Evolutionary conservation across 2,797 vertebrate genomes (phyloP).

Genomic region (Sorex maritimensis): DNA sequence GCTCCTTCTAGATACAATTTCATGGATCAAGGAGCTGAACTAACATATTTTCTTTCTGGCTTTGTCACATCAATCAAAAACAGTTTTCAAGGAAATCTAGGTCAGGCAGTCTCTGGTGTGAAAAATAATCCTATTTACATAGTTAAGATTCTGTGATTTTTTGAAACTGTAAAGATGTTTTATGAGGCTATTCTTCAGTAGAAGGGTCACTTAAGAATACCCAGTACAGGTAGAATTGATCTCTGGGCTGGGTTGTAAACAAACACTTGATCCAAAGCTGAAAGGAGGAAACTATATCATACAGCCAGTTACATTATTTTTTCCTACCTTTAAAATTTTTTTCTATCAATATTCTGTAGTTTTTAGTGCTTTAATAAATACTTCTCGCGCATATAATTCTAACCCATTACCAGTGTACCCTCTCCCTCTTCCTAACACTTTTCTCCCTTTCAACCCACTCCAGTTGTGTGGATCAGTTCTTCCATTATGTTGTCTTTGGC

Average conservation of each 20-base stretch:
- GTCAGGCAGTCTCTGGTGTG: background rate
- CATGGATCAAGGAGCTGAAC: conserved; percentile 24
- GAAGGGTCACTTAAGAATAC: background rate
- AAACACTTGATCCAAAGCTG: conserved; percentile 52
- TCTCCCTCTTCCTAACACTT: too few relatives aligned
- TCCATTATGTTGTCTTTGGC: too few relatives aligned
- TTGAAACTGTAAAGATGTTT: conserved; percentile 46
- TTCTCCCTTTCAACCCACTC: too few relatives aligned
- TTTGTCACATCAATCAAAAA: conserved; percentile 41
- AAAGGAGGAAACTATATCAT: background rate
- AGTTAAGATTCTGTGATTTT: conserved; percentile 53
- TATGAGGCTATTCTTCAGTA: background rate
- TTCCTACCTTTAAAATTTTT: background rate
- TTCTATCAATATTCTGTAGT: too few relatives aligned
- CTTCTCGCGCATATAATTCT: too few relatives aligned
- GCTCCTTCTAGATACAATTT: conserved; percentile 3
- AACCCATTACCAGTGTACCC: too few relatives aligned
- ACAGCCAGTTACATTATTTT: conserved; percentile 30
- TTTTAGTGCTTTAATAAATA: too few relatives aligned
- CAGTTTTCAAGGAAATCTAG: conserved; percentile 60
- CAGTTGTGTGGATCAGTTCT: too few relatives aligned
- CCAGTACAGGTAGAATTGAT: conserved; percentile 1
- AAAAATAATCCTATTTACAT: conserved; percentile 66
- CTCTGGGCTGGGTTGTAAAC: conserved; percentile 11
- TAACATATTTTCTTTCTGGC: conserved; percentile 23